Percentiles rank a stretch among this genome's conserved stretches.
These are phyloP conservation scores for Drosophila ficusphila DNA, from an alignment of 1,140 invertebrate genomes.

Conservation along the genomic window DNA sequence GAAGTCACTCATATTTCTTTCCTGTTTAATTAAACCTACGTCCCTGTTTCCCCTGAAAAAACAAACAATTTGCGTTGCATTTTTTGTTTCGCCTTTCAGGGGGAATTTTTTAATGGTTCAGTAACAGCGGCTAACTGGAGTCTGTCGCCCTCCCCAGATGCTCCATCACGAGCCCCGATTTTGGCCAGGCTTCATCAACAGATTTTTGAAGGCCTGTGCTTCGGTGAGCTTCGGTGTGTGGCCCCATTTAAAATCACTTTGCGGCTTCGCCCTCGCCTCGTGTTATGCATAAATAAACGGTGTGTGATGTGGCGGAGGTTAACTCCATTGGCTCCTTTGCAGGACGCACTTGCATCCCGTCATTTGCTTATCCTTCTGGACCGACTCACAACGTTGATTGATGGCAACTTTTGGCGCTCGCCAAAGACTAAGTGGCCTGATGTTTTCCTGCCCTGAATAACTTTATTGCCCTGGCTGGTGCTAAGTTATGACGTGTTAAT, in stretches of 20 bases:
- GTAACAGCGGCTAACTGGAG: constrained; percentile 11
- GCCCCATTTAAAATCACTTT: constrained; percentile 69
- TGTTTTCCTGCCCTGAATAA: constrained; percentile 30
- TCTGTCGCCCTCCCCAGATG: not conserved
- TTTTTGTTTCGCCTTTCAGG: not conserved
- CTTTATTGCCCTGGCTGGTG: constrained; percentile 41
- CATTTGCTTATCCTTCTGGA: constrained; percentile 49
- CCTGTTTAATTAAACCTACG: not conserved
- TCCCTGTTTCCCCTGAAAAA: not conserved
- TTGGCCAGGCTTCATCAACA: constrained; percentile 15
- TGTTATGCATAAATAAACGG: constrained; percentile 69
- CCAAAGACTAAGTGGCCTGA: constrained; percentile 34
- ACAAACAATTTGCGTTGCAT: constrained; percentile 4
- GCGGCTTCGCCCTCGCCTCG: constrained; percentile 45
- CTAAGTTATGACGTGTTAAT: constrained; percentile 71
- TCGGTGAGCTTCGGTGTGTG: not conserved
- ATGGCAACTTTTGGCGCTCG: constrained; percentile 50
- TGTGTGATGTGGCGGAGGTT: constrained; percentile 7
- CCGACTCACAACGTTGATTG: constrained; percentile 42
- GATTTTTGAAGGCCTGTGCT: constrained; percentile 24
- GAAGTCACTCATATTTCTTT: not conserved
- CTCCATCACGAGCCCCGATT: not conserved
- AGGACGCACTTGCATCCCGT: constrained; percentile 24
- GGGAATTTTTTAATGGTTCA: constrained; percentile 25
- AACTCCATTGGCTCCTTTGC: not conserved